These are phyloP conservation scores for Platorchestia sp. DNA, from an alignment of 1,140 invertebrate species.

Conservation along the genomic window DNA sequence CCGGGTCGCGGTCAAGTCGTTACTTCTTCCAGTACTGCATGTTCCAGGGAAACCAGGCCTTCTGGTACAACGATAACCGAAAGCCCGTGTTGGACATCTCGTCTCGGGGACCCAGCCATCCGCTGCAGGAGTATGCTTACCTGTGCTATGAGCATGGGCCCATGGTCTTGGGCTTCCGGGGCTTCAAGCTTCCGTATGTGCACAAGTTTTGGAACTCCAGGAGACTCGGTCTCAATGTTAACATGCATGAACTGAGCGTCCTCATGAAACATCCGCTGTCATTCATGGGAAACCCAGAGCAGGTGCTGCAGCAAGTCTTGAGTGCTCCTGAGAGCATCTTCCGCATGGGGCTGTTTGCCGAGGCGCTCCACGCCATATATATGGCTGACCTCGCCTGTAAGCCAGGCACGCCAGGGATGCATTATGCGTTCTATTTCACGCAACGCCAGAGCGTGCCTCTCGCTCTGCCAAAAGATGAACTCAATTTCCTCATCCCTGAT, in stretches of 20 bases:
- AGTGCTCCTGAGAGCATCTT: not conserved
- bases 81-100: not conserved
- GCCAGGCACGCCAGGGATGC: not conserved
- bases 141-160: not conserved
- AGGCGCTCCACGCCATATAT: constrained; percentile 31
- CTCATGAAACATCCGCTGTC: not conserved
- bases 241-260: constrained; percentile 27
- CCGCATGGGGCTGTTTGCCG: not conserved
- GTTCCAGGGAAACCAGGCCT: constrained; percentile 1
- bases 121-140: constrained; percentile 28
- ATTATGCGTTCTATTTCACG: not conserved
- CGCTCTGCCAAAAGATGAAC: constrained; percentile 3
- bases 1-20: not conserved
- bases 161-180: not conserved
- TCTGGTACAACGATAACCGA: not conserved
- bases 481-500: constrained; percentile 13
- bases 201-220: not conserved
- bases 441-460: not conserved
- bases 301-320: not conserved
- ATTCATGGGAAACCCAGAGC: not conserved
- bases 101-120: not conserved
- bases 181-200: not conserved
- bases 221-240: not conserved
- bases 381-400: not conserved
- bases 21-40: constrained; percentile 44